Conservation (phyloP, 2,888 invertebrate species). For the Eupsilia transversa region DNA sequence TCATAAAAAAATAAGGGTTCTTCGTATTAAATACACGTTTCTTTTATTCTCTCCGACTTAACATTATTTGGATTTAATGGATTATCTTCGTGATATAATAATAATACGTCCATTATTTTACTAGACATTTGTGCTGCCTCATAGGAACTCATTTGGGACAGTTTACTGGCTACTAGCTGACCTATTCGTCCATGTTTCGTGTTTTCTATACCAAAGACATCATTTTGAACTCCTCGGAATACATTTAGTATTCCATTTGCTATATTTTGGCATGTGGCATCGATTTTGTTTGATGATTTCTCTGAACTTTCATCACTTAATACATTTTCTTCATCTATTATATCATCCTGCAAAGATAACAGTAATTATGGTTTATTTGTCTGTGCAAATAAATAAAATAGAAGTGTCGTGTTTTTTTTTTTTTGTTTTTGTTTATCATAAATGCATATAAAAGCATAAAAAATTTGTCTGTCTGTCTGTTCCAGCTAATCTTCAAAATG, state of each 20-base stretch:
- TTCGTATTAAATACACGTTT: neutral
- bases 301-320: constrained; percentile 71
- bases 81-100: constrained; percentile 81
- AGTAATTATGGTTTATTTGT: neutral
- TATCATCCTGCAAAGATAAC: constrained; percentile 67
- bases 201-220: constrained; percentile 78
- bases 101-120: constrained; percentile 82
- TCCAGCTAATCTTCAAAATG: no score
- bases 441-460: no score
- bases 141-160: constrained; percentile 80
- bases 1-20: constrained; percentile 11
- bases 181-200: constrained; percentile 79
- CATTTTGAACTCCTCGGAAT: constrained; percentile 82
- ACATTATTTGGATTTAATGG: constrained; percentile 83
- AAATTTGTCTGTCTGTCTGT: no score
- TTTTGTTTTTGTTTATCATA: no score
- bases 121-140: constrained; percentile 79
- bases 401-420: no score
- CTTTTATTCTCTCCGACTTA: constrained; percentile 50
- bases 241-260: constrained; percentile 79
- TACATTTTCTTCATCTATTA: constrained; percentile 58
- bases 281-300: constrained; percentile 59
- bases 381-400: no score
- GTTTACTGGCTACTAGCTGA: constrained; percentile 74
- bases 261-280: constrained; percentile 75